Evolutionary conservation across 92 coral and sea anemone species (phyloP).

Genomic region (Actinernus sp.): DNA sequence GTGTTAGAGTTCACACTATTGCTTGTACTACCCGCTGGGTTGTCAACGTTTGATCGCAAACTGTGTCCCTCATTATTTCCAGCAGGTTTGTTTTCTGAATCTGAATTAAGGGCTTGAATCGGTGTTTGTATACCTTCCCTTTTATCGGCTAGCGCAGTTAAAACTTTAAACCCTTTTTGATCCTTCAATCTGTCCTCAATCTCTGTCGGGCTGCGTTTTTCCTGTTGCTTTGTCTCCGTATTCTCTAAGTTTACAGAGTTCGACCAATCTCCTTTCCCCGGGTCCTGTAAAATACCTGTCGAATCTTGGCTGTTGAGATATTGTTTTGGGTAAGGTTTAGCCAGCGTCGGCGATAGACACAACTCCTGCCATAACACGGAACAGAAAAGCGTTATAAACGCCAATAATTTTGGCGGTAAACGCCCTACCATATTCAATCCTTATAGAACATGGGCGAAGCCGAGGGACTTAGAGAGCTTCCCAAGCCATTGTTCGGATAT

Average conservation of each 20-base stretch:
- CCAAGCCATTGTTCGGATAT: constrained; percentile 80
- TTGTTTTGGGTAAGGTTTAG: constrained; percentile 77
- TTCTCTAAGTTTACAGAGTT: constrained; percentile 31
- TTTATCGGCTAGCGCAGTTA: constrained; percentile 50
- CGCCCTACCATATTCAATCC: constrained; percentile 86
- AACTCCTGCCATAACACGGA: constrained; percentile 27
- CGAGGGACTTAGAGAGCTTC: constrained; percentile 65
- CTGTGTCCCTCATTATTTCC: constrained; percentile 28
- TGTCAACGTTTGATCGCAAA: constrained; percentile 77
- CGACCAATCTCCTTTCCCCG: constrained; percentile 65
- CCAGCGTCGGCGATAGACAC: constrained; percentile 51
- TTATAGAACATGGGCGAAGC: constrained; percentile 84
- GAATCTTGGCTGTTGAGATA: constrained; percentile 39
- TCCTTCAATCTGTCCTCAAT: constrained; percentile 54
- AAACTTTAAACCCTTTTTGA: constrained; percentile 52
- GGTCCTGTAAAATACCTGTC: constrained; percentile 59
- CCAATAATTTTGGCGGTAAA: constrained; percentile 86
- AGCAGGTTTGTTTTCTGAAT: constrained; percentile 41
- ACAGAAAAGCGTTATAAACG: constrained; percentile 55
- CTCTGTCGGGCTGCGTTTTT: constrained; percentile 54
- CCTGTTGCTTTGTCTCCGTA: constrained; percentile 15
- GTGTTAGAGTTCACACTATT: constrained; percentile 10
- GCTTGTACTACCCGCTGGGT: constrained; percentile 39
- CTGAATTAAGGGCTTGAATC: constrained; percentile 66
- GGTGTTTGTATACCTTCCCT: constrained; percentile 87